These are phyloP conservation scores for Papilio polytes DNA, from an alignment of 1,140 invertebrate genomes.

Conservation along the genomic window DNA sequence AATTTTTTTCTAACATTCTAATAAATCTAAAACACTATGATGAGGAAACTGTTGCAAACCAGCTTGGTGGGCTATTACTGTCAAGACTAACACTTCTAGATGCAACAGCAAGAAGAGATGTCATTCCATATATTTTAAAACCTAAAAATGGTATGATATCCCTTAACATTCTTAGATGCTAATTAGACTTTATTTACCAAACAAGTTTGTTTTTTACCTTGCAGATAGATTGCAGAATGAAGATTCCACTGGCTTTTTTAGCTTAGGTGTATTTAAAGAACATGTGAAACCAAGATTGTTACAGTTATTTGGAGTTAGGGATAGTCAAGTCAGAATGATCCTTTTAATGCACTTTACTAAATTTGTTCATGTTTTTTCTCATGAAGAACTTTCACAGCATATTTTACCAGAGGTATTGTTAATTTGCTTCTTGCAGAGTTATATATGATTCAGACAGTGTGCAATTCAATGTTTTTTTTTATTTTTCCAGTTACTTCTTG, in stretches of 20 bases:
- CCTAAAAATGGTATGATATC: constrained; percentile 85
- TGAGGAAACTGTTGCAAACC: constrained; percentile 90
- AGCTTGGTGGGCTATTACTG: constrained; percentile 89
- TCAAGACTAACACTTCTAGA: constrained; percentile 93
- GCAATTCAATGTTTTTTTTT: constrained; percentile 31
- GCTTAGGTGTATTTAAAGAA: constrained; percentile 86
- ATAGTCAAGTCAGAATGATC: constrained; percentile 86
- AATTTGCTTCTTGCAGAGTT: neutral
- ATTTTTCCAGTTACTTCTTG: constrained; percentile 88
- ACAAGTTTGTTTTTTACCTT: constrained; percentile 45
- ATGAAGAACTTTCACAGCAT: constrained; percentile 87
- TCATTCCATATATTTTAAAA: constrained; percentile 90
- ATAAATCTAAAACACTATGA: constrained; percentile 88
- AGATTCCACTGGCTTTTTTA: constrained; percentile 85
- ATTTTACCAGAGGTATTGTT: constrained; percentile 88
- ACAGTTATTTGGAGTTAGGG: constrained; percentile 91
- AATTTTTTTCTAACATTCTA: constrained; percentile 89
- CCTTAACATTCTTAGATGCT: constrained; percentile 14
- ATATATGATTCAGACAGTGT: neutral
- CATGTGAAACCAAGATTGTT: constrained; percentile 89
- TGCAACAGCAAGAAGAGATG: constrained; percentile 88
- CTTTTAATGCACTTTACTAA: constrained; percentile 89
- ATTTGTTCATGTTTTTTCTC: constrained; percentile 88
- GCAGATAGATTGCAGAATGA: constrained; percentile 74
- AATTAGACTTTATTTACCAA: constrained; percentile 17